phyloP scores from a whole-genome alignment of 1,140 invertebrate species.

The Gryon sp. region DNA sequence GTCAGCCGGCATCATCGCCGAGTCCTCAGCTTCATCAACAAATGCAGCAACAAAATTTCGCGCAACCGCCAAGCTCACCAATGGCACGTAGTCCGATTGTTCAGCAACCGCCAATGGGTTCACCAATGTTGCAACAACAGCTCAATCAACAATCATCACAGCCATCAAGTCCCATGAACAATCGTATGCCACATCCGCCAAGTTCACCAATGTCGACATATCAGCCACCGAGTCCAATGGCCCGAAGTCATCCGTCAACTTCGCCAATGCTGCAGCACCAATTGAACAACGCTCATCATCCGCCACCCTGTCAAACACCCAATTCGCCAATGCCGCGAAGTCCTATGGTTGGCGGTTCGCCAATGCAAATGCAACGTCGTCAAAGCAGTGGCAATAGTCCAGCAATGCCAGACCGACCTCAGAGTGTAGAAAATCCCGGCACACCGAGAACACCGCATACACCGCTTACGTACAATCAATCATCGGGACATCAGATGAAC shows the following conservation, averaged over 20 bases:
- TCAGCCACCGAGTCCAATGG: slow-evolving; percentile 79
- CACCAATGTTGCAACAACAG: slow-evolving; percentile 80
- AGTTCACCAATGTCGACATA: slow-evolving; percentile 77
- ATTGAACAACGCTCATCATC: slow-evolving; percentile 72
- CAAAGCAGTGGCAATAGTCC: slow-evolving; percentile 81
- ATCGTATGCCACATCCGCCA: slow-evolving; percentile 74
- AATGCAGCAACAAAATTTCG: slow-evolving; percentile 79
- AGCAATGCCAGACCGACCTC: slow-evolving; percentile 80
- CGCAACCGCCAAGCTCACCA: slow-evolving; percentile 83
- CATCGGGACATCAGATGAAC: slow-evolving; percentile 68
- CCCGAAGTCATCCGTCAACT: slow-evolving; percentile 74
- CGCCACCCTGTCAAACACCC: slow-evolving; percentile 73
- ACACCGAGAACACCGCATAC: slow-evolving; percentile 79
- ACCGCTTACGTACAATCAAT: slow-evolving; percentile 66
- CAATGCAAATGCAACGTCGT: slow-evolving; percentile 80
- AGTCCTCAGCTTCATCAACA: slow-evolving; percentile 81
- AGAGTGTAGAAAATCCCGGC: slow-evolving; percentile 82
- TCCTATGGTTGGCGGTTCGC: slow-evolving; percentile 80
- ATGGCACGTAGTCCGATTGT: slow-evolving; percentile 83
- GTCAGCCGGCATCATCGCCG: slow-evolving; percentile 80
- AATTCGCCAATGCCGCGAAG: slow-evolving; percentile 81
- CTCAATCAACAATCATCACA: slow-evolving; percentile 77
- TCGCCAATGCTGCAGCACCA: slow-evolving; percentile 78
- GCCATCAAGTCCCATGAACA: slow-evolving; percentile 76
- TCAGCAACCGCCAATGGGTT: slow-evolving; percentile 78